A percentile compares a stretch with the other conserved stretches of the same genome.
phyloP scores from a whole-genome alignment of 2,888 invertebrate genomes.

The Amblyteles armatorius region DNA sequence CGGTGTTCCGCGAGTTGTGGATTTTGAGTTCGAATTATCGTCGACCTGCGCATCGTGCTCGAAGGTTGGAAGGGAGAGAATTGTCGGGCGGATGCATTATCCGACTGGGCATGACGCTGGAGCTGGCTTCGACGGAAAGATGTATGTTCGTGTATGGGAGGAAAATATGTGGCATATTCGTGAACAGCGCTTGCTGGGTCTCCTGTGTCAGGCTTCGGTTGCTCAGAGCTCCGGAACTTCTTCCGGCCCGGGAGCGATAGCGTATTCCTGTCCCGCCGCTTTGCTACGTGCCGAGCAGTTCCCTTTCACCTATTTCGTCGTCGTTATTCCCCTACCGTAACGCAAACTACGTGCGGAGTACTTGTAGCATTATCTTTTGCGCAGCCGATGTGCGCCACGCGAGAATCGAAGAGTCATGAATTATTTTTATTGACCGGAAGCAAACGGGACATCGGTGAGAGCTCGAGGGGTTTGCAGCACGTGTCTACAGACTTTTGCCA shows the following conservation, averaged over 20 bases:
- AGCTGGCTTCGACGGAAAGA: slow-evolving; percentile 4
- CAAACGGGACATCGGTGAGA: slow-evolving; percentile 57
- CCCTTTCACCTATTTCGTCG: slow-evolving; percentile 58
- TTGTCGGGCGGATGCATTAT: slow-evolving; percentile 34
- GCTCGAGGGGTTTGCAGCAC: neutral
- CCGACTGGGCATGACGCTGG: slow-evolving; percentile 12
- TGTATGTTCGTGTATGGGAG: neutral
- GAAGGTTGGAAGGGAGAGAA: slow-evolving; percentile 18
- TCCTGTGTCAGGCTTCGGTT: slow-evolving; percentile 55
- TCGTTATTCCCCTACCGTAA: slow-evolving; percentile 11
- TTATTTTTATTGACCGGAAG: slow-evolving; percentile 59
- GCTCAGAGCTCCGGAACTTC: slow-evolving; percentile 77
- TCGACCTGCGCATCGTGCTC: neutral
- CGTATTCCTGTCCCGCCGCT: slow-evolving; percentile 75
- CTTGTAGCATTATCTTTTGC: slow-evolving; percentile 36
- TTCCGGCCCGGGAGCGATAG: slow-evolving; percentile 77
- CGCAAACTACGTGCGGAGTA: slow-evolving; percentile 23
- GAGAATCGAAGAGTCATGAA: slow-evolving; percentile 35
- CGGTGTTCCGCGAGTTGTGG: neutral
- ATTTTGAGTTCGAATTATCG: neutral
- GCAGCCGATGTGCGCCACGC: slow-evolving; percentile 31
- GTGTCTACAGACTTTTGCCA: neutral
- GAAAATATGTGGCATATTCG: neutral
- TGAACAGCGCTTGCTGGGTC: slow-evolving; percentile 38
- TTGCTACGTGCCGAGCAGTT: slow-evolving; percentile 65